Conservation (phyloP, 2,888 invertebrate species). For the Campoletis raptor region DNA sequence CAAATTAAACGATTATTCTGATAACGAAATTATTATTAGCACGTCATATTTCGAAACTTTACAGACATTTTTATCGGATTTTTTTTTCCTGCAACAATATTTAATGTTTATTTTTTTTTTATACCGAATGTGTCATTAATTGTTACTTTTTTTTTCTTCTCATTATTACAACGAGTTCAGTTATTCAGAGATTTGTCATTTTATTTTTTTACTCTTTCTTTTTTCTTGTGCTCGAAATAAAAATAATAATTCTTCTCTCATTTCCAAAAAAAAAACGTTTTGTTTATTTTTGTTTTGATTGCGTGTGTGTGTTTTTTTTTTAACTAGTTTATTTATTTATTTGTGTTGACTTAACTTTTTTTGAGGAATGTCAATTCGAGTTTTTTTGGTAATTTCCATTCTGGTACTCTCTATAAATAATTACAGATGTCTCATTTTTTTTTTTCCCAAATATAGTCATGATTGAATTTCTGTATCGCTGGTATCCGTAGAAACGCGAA, state of each 20-base stretch:
- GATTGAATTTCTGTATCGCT: background rate
- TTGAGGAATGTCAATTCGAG: background rate
- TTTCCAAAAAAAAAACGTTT: background rate
- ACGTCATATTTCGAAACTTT: background rate
- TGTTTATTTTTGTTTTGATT: background rate
- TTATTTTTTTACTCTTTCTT: background rate
- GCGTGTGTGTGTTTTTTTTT: background rate
- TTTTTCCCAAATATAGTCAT: background rate
- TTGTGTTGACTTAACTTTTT: background rate
- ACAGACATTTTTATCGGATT: background rate
- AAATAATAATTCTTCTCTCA: background rate
- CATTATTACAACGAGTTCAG: background rate
- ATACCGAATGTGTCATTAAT: background rate
- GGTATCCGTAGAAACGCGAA: background rate
- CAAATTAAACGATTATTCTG: background rate
- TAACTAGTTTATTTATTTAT: background rate
- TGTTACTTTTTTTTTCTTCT: background rate
- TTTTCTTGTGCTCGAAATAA: background rate
- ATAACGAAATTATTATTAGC: background rate
- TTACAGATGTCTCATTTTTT: background rate
- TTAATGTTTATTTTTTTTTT: background rate
- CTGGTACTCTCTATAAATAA: background rate
- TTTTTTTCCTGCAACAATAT: slow-evolving; percentile 4
- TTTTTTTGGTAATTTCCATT: background rate
- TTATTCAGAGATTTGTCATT: background rate